Percentiles rank a stretch among this genome's conserved stretches.
phyloP scores from a whole-genome alignment of 2,113 vertebrate genomes.

The Heterocephalus glaber region DNA sequence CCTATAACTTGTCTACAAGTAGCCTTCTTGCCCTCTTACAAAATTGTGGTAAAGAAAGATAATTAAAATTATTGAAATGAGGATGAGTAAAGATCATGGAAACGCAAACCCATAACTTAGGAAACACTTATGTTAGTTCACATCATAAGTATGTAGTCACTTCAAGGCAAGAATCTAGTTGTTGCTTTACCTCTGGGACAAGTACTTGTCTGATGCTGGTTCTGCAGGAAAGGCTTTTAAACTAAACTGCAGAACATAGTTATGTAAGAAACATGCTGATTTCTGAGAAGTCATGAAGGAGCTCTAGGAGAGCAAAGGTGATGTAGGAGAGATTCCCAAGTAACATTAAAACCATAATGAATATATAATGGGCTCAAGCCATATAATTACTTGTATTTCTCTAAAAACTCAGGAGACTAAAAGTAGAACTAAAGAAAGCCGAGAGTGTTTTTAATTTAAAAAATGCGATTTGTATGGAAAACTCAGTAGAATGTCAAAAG shows the following conservation, averaged over 20 bases:
- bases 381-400: neutral
- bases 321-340: neutral
- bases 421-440: neutral
- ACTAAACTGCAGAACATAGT: neutral
- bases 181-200: neutral
- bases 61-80: neutral
- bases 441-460: neutral
- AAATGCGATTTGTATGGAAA: neutral
- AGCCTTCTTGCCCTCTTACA: neutral
- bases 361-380: neutral
- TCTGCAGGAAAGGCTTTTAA: neutral
- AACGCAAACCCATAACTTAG: accelerated
- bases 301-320: neutral
- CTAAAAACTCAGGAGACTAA: neutral
- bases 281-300: neutral
- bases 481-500: neutral
- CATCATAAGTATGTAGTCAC: accelerated
- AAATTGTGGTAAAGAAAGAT: neutral
- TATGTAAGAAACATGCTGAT: neutral
- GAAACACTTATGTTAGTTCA: neutral
- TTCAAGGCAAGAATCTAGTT: neutral
- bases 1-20: neutral
- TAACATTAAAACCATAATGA: neutral
- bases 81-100: neutral
- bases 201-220: neutral